phyloP scores from a whole-genome alignment of 2,113 vertebrate species.

The Passer domesticus region DNA sequence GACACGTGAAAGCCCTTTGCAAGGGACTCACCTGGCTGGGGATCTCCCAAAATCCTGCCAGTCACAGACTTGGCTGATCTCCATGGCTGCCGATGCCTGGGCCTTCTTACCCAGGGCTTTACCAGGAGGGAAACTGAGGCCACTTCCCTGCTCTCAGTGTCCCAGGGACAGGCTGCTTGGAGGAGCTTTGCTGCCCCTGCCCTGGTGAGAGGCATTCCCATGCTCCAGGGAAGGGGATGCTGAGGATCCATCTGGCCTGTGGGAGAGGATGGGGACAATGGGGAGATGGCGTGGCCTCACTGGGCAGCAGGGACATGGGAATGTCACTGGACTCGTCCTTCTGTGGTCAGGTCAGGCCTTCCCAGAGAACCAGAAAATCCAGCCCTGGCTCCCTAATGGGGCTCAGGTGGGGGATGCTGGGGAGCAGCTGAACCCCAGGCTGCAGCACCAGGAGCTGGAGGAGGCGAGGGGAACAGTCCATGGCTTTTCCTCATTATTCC shows the following conservation, averaged over 20 bases:
- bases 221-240: background rate
- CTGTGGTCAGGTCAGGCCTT: background rate
- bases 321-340: background rate
- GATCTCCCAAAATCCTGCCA: background rate
- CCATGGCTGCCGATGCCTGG: background rate
- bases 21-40: background rate
- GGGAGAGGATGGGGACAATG: rapidly evolving
- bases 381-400: background rate
- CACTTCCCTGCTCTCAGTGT: background rate
- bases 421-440: background rate
- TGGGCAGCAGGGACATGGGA: background rate
- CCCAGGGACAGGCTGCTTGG: background rate
- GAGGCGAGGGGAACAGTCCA: background rate
- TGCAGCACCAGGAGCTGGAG: rapidly evolving
- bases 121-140: background rate
- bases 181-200: background rate
- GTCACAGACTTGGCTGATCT: background rate
- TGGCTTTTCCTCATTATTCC: background rate
- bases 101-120: background rate
- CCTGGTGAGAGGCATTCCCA: background rate
- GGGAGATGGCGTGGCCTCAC: rapidly evolving
- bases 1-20: background rate
- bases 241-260: background rate
- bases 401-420: background rate
- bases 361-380: constrained; percentile 48